Percentiles rank a stretch among this genome's conserved stretches.
phyloP scores from a whole-genome alignment of 2,888 invertebrate species.

The Theretra japonica region DNA sequence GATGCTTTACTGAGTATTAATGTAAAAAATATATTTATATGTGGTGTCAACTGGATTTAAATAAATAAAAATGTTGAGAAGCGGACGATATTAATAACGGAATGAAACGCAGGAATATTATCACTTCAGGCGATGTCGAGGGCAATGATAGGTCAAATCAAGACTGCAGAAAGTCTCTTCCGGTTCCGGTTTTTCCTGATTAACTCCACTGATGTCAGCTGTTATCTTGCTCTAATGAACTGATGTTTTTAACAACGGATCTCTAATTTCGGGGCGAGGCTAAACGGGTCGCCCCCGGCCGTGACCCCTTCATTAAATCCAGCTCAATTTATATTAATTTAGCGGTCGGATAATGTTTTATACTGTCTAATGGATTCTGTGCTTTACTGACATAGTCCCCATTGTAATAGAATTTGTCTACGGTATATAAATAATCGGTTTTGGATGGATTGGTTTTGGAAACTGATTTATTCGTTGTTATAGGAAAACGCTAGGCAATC shows the following conservation, averaged over 20 bases:
- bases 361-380: slow-evolving; percentile 42
- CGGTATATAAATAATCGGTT: neutral
- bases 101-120: too few relatives aligned
- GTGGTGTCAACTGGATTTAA: too few relatives aligned
- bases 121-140: too few relatives aligned
- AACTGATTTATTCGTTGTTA: too few relatives aligned
- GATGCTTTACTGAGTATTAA: too few relatives aligned
- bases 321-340: slow-evolving; percentile 56
- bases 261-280: slow-evolving; percentile 1
- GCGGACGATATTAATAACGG: too few relatives aligned
- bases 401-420: neutral
- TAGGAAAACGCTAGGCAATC: too few relatives aligned
- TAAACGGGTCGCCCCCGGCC: slow-evolving; percentile 30
- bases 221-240: neutral
- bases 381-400: slow-evolving; percentile 12
- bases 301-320: slow-evolving; percentile 46
- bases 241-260: slow-evolving; percentile 9
- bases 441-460: too few relatives aligned
- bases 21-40: too few relatives aligned
- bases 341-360: slow-evolving; percentile 41
- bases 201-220: neutral
- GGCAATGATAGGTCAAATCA: too few relatives aligned
- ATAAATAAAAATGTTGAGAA: too few relatives aligned
- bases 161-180: neutral
- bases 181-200: neutral